Percentiles rank a stretch among this genome's conserved stretches.
Conservation (phyloP, 2,113 vertebrate genomes). For the Phylloscopus trochiloides region DNA sequence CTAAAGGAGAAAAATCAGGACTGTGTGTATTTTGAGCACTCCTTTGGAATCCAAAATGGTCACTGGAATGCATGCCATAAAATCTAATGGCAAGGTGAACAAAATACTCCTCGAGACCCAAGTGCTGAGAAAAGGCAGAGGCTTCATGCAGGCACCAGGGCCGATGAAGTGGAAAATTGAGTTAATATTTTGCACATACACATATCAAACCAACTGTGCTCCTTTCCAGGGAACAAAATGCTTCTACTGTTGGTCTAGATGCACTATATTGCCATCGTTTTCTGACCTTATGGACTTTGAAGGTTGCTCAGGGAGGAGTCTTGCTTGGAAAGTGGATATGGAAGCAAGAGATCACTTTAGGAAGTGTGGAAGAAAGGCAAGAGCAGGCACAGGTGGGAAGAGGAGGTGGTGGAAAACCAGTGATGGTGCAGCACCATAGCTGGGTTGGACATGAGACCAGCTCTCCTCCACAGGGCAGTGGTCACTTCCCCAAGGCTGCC, state of each 20-base stretch:
- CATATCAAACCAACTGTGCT: background rate
- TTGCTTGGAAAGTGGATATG: background rate
- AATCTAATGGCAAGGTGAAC: background rate
- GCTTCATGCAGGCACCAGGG: background rate
- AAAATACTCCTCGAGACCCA: background rate
- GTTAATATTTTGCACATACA: background rate
- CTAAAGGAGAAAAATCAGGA: background rate
- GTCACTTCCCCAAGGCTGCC: background rate
- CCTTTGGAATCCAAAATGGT: constrained; percentile 27
- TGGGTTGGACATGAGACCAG: background rate
- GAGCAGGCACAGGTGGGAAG: background rate
- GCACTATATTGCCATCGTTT: background rate
- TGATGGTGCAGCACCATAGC: background rate
- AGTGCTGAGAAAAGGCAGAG: background rate
- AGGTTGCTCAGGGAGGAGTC: background rate
- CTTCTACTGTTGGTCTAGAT: background rate
- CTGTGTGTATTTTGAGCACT: background rate
- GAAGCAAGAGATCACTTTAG: background rate
- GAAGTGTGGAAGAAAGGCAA: background rate
- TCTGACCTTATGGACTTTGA: background rate
- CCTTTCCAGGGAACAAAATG: background rate
- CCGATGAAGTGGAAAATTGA: constrained; percentile 17
- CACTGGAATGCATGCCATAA: background rate
- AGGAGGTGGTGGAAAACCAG: background rate
- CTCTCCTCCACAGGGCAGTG: background rate